Percentiles rank a stretch among this genome's conserved stretches.
phyloP scores from a whole-genome alignment of 2,888 invertebrate genomes.

The Leucoma salicis region DNA sequence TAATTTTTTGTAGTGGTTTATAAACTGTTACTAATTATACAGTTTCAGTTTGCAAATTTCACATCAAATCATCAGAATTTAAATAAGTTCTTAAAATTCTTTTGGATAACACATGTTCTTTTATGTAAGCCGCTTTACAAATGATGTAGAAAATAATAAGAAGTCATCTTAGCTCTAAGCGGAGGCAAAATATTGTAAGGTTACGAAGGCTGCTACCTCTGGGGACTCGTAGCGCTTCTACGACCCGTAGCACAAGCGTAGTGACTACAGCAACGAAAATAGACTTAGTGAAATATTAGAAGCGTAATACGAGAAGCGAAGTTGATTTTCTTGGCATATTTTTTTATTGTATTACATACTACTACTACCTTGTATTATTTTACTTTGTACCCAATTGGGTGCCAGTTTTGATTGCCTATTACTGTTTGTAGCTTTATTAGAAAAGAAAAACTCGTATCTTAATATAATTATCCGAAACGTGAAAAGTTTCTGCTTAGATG shows the following conservation, averaged over 20 bases:
- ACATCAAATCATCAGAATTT: too few relatives aligned
- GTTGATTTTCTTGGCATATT: not conserved
- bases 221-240: constrained; percentile 71
- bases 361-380: too few relatives aligned
- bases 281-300: constrained; percentile 49
- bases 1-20: too few relatives aligned
- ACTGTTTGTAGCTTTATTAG: too few relatives aligned
- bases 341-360: not conserved
- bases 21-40: too few relatives aligned
- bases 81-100: constrained; percentile 8
- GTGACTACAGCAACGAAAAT: constrained; percentile 59
- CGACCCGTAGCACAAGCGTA: constrained; percentile 67
- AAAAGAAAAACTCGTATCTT: too few relatives aligned
- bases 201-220: constrained; percentile 60
- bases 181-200: constrained; percentile 60
- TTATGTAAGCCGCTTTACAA: constrained; percentile 39
- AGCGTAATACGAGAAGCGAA: constrained; percentile 9
- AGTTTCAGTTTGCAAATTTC: too few relatives aligned
- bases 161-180: constrained; percentile 57
- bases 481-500: too few relatives aligned
- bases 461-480: too few relatives aligned
- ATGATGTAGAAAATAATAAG: constrained; percentile 64
- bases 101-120: constrained; percentile 17
- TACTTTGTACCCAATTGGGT: too few relatives aligned
- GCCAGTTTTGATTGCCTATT: too few relatives aligned